Evolutionary conservation across 2,113 vertebrate species (phyloP).

Genomic region (Oreochromis niloticus): DNA sequence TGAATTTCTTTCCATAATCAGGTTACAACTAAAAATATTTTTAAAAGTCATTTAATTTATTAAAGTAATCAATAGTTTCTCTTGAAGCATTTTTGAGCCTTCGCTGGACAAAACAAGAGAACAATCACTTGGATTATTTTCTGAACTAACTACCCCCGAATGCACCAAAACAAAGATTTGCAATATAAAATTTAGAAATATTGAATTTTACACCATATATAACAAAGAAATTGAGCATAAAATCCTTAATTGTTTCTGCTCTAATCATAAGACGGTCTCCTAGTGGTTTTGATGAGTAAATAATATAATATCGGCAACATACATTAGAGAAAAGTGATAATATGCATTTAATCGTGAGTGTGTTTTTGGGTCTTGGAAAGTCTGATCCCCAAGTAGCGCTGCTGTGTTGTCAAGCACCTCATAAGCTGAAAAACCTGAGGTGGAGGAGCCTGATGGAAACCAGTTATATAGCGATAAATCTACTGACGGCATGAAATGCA

Average conservation of each 20-base stretch:
- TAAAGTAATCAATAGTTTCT: not conserved
- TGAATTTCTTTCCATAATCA: not conserved
- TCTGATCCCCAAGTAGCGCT: not conserved
- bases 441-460: not conserved
- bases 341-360: not conserved
- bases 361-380: not conserved
- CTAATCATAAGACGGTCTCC: not conserved
- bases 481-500: slow-evolving; percentile 16
- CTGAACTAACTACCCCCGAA: not conserved
- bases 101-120: rapidly evolving
- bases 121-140: not conserved
- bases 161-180: not conserved
- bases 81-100: not conserved
- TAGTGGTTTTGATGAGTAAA: not conserved
- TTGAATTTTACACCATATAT: not conserved
- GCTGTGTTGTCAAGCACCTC: not conserved
- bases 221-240: not conserved
- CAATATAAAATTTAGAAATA: not conserved
- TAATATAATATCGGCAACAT: rapidly evolving
- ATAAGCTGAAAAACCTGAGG: not conserved
- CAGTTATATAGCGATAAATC: slow-evolving; percentile 36
- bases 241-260: not conserved
- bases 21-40: not conserved
- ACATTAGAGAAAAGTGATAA: not conserved
- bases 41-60: not conserved